phyloP scores from a whole-genome alignment of 2,888 invertebrate genomes.

The Parnassius orleans region DNA sequence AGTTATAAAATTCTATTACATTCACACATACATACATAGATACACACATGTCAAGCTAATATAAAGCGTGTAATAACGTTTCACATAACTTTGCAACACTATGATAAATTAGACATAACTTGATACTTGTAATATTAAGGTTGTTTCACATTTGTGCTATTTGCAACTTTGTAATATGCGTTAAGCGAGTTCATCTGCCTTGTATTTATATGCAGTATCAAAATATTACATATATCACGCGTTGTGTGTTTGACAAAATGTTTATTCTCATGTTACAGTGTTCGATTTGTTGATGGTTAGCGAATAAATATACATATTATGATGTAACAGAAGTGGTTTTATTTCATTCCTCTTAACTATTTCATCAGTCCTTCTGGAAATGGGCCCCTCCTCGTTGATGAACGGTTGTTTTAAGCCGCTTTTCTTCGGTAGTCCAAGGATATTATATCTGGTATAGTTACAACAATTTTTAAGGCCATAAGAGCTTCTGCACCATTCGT shows the following conservation, averaged over 20 bases:
- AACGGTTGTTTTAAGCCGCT: too few species aligned
- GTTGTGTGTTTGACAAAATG: conserved; percentile 44
- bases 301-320: conserved; percentile 37
- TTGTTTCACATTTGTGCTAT: conserved; percentile 8
- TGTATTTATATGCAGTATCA: conserved; percentile 5
- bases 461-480: too few species aligned
- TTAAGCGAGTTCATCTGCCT: background rate
- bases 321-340: conserved; percentile 12
- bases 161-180: background rate
- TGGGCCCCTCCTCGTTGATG: too few species aligned
- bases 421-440: too few species aligned
- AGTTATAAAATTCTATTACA: too few species aligned
- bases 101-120: background rate
- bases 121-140: conserved; percentile 4
- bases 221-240: conserved; percentile 32
- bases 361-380: too few species aligned
- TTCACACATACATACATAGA: too few species aligned
- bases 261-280: conserved; percentile 53
- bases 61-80: too few species aligned
- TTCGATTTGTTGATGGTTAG: conserved; percentile 58
- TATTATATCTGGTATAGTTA: too few species aligned
- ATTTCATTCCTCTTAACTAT: background rate
- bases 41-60: too few species aligned
- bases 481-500: too few species aligned
- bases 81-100: too few species aligned